Base-by-base conservation (phyloP, 2,797 vertebrate species). In the Buceros bicornis region DNA sequence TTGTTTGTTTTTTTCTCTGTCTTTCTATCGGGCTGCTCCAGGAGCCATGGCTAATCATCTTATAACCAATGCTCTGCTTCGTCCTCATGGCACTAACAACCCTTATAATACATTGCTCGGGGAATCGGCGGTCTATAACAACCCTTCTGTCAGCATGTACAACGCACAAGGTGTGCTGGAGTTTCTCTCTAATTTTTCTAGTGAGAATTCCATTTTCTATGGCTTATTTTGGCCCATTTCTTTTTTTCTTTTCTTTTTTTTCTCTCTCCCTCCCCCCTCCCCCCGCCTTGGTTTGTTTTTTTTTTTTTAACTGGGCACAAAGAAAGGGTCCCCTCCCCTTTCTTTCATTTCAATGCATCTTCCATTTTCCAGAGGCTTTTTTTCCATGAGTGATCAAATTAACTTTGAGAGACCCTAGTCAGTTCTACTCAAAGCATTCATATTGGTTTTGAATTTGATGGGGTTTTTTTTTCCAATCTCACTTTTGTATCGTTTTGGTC, bases 41-140 rank as follows among this genome's bases (percentile, higher is more conserved):
- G 99, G 99, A 99, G 99, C 99, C 99, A 99, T 99, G 99, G 99
- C 99, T 99, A 99, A 99, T 98, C 99, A 99, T 99, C 99, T 99
- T 98, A 99, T 99, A 99, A 99, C 99, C 99, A 99, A 99, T 98
- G 99, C 99, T 98, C 99, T 99, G 97, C 99, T 99, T 98, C 99
- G 99, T 99, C 99, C 99, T 98, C 99, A 99, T 99, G 99, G 99
- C 99, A 99, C 99, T 99, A 99, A 99, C 99, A 99, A 99, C 99
- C 99, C 99, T 98, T 99, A 99, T 99, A 99, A 99, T 98, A 99
- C 99, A 98, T 99, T 99, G 99, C 99, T 99, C 98, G 99, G 99
- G 99, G 99, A 99, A 98, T 99, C 99, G 97, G 99, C 99, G 96
- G 98, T 99, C 99, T 99, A 99, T 99, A 99, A 99, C 99, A 99